These are phyloP conservation scores for Montipora efflorescens DNA, from an alignment of 64 coral and sea anemone species.

Conservation along the genomic window DNA sequence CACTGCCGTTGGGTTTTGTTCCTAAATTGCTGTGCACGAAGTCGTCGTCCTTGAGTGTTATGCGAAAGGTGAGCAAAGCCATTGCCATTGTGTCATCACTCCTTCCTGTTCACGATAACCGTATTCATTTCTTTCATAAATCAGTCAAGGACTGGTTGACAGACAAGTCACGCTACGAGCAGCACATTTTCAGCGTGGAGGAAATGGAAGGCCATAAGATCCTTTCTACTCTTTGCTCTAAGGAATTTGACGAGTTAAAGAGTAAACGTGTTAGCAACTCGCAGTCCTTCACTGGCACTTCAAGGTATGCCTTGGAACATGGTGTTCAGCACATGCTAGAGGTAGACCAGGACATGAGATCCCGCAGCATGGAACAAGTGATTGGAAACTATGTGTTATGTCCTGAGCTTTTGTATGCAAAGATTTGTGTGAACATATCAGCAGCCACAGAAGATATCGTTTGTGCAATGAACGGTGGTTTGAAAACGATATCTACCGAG, in stretches of 20 bases:
- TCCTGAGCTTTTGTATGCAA: too few relatives aligned
- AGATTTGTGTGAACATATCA: too few relatives aligned
- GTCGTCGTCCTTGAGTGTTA: not conserved
- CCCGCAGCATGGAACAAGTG: too few relatives aligned
- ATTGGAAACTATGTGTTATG: too few relatives aligned
- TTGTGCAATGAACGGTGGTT: too few relatives aligned
- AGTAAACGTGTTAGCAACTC: not conserved
- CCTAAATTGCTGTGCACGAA: not conserved
- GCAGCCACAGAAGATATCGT: too few relatives aligned
- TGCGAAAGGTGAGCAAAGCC: not conserved
- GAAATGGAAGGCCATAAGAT: constrained; percentile 10
- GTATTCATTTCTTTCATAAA: constrained; percentile 22
- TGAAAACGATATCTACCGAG: too few relatives aligned
- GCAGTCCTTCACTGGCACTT: not conserved
- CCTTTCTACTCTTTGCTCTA: not conserved
- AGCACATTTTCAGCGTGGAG: not conserved
- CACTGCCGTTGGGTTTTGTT: not conserved
- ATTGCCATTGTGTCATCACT: not conserved
- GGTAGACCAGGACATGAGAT: too few relatives aligned
- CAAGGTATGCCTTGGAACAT: too few relatives aligned
- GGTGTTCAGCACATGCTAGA: too few relatives aligned
- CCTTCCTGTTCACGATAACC: constrained; percentile 16
- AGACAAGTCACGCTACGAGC: not conserved
- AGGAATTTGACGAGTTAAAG: not conserved
- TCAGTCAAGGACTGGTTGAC: constrained; percentile 27